A percentile compares a stretch with the other conserved stretches of the same genome.
Evolutionary conservation across 2,888 invertebrate genomes (phyloP).

Genomic region (Dasypogon diadema): DNA sequence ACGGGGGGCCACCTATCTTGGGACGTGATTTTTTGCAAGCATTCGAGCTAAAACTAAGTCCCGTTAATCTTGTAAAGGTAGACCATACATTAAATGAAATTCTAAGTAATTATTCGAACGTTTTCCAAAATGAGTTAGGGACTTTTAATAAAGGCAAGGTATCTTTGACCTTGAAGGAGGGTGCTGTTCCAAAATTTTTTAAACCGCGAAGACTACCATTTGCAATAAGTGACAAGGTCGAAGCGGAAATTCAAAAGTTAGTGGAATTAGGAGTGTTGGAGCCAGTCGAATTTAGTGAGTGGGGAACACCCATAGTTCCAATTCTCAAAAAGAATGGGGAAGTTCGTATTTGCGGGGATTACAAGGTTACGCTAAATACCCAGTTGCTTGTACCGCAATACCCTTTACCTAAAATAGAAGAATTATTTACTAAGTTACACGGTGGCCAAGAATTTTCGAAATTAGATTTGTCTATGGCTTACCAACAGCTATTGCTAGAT

Average conservation of each 20-base stretch:
- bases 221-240: slow-evolving; percentile 50
- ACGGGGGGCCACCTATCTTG: not conserved
- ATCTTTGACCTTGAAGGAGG: slow-evolving; percentile 20
- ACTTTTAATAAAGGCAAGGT: not conserved
- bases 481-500: slow-evolving; percentile 62
- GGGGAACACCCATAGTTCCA: slow-evolving; percentile 56
- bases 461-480: slow-evolving; percentile 62
- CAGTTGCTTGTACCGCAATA: slow-evolving; percentile 59
- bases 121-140: not conserved
- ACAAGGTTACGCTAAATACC: slow-evolving; percentile 59
- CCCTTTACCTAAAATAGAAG: slow-evolving; percentile 60
- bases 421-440: slow-evolving; percentile 59
- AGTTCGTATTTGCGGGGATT: slow-evolving; percentile 53
- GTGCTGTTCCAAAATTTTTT: slow-evolving; percentile 48
- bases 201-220: slow-evolving; percentile 48
- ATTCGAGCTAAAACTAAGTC: not conserved
- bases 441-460: slow-evolving; percentile 56
- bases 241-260: slow-evolving; percentile 50
- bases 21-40: not conserved
- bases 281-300: slow-evolving; percentile 51
- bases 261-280: slow-evolving; percentile 56
- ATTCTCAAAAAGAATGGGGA: slow-evolving; percentile 55
- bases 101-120: not conserved
- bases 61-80: not conserved
- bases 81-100: too few relatives aligned